Evolutionary conservation across 53 echinoderm and acorn worm species (phyloP).

Genomic region (Echinarachnius parma): DNA sequence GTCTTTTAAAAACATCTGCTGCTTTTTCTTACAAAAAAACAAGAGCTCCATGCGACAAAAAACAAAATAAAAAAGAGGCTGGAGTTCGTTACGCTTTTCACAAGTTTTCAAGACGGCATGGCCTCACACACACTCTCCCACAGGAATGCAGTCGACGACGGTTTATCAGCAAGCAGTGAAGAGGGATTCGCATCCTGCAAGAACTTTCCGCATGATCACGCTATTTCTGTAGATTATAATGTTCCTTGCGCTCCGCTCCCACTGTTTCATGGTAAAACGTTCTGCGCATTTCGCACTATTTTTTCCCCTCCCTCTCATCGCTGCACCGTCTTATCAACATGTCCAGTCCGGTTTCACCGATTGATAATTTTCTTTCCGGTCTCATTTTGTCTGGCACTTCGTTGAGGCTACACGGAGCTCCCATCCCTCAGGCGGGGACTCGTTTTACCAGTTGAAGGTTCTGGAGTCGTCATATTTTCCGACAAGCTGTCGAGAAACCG

Average conservation of each 20-base stretch:
- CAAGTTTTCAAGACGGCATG: conserved; percentile 33
- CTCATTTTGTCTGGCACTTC: conserved; percentile 41
- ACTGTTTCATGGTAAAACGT: too few species aligned
- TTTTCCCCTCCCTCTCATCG: conserved; percentile 11
- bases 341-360: too few species aligned
- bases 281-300: conserved; percentile 5
- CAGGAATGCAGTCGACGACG: conserved; percentile 24
- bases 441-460: neutral
- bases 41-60: conserved; percentile 13
- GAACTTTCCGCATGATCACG: too few species aligned
- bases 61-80: conserved; percentile 2
- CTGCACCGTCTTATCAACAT: too few species aligned
- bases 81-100: too few species aligned
- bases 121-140: conserved; percentile 44
- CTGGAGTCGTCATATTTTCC: neutral
- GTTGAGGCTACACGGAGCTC: conserved; percentile 24
- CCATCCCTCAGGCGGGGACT: conserved; percentile 17
- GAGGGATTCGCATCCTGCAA: too few species aligned
- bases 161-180: too few species aligned
- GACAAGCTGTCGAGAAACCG: conserved; percentile 15
- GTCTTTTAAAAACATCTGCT: conserved; percentile 5
- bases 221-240: too few species aligned
- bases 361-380: too few species aligned
- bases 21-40: conserved; percentile 10
- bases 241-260: too few species aligned